phyloP scores from a whole-genome alignment of 2,888 invertebrate genomes.

The Cryptocephalus moraei region DNA sequence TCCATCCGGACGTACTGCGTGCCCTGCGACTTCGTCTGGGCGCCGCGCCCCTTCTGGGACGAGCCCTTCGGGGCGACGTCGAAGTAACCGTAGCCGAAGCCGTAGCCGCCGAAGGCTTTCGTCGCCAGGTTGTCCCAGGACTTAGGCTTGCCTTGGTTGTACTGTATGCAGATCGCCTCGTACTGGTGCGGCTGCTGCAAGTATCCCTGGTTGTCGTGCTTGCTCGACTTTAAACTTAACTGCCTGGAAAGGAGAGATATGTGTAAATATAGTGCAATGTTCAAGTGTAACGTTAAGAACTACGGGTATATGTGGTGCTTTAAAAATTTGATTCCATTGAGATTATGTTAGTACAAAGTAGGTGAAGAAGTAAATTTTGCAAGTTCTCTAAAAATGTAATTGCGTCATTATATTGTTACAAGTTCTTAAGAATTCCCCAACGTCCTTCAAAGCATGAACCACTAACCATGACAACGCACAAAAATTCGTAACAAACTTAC shows the following conservation, averaged over 20 bases:
- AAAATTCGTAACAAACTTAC: no score
- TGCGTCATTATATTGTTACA: no score
- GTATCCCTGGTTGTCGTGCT: constrained; percentile 38
- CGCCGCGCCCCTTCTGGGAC: constrained; percentile 11
- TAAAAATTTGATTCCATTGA: no score
- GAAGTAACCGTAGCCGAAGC: constrained; percentile 76
- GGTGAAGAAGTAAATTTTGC: no score
- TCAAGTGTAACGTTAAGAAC: no score
- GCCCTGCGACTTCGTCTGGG: constrained; percentile 18
- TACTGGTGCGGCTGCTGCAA: constrained; percentile 25
- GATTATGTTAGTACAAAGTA: no score
- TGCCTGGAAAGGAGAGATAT: constrained; percentile 29
- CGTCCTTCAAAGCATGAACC: no score
- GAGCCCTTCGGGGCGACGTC: constrained; percentile 44
- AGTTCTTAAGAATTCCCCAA: no score
- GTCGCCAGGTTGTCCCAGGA: constrained; percentile 86
- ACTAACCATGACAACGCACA: no score
- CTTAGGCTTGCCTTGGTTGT: constrained; percentile 57
- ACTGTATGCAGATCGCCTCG: constrained; percentile 41
- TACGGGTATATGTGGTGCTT: no score
- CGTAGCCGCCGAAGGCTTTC: constrained; percentile 76
- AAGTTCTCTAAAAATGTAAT: no score
- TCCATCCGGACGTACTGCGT: constrained; percentile 27
- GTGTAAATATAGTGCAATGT: no score
- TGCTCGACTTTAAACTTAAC: constrained; percentile 38